Evolutionary conservation across 30 jellyfish, hydroid and myxozoan genomes (phyloP).

Genomic region (Hydractinia symbiolongicarpus): DNA sequence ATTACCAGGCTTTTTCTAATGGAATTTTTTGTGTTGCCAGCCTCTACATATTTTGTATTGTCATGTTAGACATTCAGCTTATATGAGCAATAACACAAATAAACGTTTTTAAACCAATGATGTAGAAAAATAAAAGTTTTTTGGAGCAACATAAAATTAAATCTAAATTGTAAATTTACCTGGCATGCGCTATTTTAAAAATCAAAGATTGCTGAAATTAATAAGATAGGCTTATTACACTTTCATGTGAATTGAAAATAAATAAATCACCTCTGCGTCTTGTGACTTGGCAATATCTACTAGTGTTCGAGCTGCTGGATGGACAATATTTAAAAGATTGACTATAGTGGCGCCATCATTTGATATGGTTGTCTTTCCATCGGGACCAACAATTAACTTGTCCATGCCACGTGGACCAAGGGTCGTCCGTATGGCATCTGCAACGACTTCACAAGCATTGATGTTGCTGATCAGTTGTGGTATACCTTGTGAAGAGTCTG

Average conservation of each 20-base stretch:
- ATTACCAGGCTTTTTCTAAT: not conserved
- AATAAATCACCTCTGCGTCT: conserved; percentile 88
- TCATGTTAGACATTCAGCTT: too few species aligned
- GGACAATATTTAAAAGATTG: conserved; percentile 74
- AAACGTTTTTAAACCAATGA: too few species aligned
- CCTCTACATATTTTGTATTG: not conserved
- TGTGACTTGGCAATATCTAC: conserved; percentile 97
- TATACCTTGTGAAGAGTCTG: conserved; percentile 98
- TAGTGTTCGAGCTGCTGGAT: conserved; percentile 97
- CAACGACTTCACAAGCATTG: conserved; percentile 99
- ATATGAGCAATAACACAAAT: too few species aligned
- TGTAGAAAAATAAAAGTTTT: too few species aligned
- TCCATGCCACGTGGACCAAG: conserved; percentile 99
- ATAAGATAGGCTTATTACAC: not conserved
- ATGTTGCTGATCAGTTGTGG: conserved; percentile 97
- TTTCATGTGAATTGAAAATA: not conserved
- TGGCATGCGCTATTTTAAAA: not conserved
- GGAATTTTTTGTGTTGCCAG: not conserved
- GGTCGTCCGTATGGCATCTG: conserved; percentile 97
- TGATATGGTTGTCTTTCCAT: conserved; percentile 91
- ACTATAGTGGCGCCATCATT: conserved; percentile 98
- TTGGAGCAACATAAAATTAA: too few species aligned
- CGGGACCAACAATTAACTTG: conserved; percentile 84
- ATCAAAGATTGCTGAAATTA: not conserved
- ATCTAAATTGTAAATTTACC: not conserved